Percentiles rank a stretch among this genome's conserved stretches.
Evolutionary conservation across 2,113 vertebrate species (phyloP).

Genomic region (Fulmarus glacialis): DNA sequence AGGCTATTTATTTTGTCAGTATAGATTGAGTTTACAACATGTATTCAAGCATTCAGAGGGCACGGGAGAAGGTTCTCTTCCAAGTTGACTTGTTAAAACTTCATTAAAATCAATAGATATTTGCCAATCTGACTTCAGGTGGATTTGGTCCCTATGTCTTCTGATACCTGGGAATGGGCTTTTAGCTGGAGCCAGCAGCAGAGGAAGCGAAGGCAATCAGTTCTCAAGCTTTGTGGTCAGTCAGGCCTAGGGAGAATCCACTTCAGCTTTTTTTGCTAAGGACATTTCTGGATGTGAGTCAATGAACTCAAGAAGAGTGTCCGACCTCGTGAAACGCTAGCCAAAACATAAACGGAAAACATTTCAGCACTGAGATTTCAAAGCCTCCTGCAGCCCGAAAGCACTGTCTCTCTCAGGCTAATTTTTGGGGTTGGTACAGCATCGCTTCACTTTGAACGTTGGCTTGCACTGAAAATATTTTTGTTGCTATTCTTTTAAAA

Average conservation of each 20-base stretch:
- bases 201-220: neutral
- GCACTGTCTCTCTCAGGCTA: neutral
- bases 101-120: neutral
- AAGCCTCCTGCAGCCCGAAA: neutral
- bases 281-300: neutral
- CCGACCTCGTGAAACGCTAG: neutral
- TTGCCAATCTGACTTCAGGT: neutral
- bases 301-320: neutral
- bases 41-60: neutral
- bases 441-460: neutral
- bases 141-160: neutral
- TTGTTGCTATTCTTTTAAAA: neutral
- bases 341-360: neutral
- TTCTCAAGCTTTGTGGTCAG: neutral
- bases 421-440: neutral
- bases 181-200: neutral
- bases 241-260: neutral
- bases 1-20: neutral
- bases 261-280: neutral
- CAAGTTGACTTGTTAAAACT: neutral
- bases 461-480: neutral
- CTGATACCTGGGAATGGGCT: neutral
- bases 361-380: neutral
- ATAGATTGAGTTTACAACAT: neutral
- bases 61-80: neutral